Percentiles rank a stretch among this genome's conserved stretches.
Conservation (phyloP, 1,140 invertebrate species). For the Stenopsyche tienmushanensis region DNA sequence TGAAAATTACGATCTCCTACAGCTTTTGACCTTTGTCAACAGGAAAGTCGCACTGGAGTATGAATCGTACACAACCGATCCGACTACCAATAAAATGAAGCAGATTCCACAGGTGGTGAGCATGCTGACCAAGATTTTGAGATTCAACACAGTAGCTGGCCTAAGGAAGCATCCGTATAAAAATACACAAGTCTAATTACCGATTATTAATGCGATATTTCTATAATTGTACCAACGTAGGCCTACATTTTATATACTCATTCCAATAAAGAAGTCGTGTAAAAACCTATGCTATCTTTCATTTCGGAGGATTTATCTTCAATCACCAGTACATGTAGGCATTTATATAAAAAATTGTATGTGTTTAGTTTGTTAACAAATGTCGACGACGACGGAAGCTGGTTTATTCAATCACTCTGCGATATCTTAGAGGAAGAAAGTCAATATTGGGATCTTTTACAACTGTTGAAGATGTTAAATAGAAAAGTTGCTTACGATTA, state of each 20-base stretch:
- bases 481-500: conserved; percentile 15
- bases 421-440: conserved; percentile 1
- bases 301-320: too few species aligned
- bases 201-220: too few species aligned
- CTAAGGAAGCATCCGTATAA: too few species aligned
- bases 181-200: too few species aligned
- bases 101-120: conserved; percentile 13
- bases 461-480: conserved; percentile 2
- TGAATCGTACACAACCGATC: neutral
- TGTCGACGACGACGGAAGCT: neutral
- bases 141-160: too few species aligned
- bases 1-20: neutral
- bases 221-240: too few species aligned
- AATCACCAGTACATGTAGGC: too few species aligned
- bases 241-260: too few species aligned
- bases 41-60: neutral
- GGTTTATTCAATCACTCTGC: conserved; percentile 17
- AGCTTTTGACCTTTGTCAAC: conserved; percentile 4
- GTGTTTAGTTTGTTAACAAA: too few species aligned
- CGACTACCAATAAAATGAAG: conserved; percentile 5
- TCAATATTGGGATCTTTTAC: conserved; percentile 1
- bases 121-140: conserved; percentile 15
- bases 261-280: too few species aligned
- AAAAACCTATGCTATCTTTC: too few species aligned
- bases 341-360: too few species aligned